These are phyloP conservation scores for Donacobius atricapilla DNA, from an alignment of 2,113 vertebrate species.

Conservation along the genomic window DNA sequence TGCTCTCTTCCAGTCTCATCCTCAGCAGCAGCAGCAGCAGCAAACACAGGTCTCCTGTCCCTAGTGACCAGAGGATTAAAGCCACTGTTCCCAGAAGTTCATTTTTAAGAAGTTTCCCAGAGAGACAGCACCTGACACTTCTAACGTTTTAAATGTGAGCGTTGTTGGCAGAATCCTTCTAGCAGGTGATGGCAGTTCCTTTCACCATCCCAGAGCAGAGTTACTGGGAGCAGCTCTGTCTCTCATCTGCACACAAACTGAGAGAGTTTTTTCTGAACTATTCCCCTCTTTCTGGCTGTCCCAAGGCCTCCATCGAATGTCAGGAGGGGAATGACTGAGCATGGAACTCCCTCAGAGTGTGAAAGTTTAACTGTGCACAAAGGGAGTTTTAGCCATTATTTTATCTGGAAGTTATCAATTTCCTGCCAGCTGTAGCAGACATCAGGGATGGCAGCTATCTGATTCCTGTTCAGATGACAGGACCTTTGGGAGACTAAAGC, in stretches of 20 bases:
- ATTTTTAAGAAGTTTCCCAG: neutral
- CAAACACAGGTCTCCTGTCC: neutral
- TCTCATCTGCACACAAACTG: neutral
- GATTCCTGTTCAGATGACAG: neutral
- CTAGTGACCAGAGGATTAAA: neutral
- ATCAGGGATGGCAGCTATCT: neutral
- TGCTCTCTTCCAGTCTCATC: neutral
- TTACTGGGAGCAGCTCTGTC: neutral
- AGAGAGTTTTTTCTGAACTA: neutral
- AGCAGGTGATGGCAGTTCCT: neutral
- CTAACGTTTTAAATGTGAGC: neutral
- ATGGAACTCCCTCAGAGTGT: neutral
- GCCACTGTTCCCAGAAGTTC: neutral
- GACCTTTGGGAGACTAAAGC: neutral
- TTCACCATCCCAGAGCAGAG: neutral
- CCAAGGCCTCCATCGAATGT: fast-evolving
- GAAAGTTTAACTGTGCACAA: neutral
- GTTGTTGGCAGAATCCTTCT: neutral
- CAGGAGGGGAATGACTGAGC: neutral
- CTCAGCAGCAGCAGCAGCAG: neutral
- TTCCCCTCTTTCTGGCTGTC: neutral
- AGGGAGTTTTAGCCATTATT: neutral
- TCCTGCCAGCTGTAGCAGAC: neutral
- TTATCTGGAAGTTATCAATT: neutral
- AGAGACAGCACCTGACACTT: neutral